Base-by-base conservation (phyloP, 2,113 vertebrate genomes). In the Callipepla squamata region DNA sequence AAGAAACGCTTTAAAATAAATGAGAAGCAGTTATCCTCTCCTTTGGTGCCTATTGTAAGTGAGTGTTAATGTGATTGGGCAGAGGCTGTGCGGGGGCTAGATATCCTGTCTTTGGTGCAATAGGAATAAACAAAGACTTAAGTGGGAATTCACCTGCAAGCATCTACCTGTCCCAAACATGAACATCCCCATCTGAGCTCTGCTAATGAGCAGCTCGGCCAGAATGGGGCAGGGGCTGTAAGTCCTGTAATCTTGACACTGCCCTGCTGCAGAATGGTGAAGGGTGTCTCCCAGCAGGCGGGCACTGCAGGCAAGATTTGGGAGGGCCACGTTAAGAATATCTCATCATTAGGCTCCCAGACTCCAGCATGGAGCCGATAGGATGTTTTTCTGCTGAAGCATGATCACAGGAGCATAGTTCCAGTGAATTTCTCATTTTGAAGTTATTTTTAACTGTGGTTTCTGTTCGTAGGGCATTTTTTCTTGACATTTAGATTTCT, bases 1-100 rank as follows among this genome's bases (percentile, higher is more conserved):
- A 77, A 79, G 87, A 94, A 93, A 65, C 32, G 30, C 65, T 95
- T 96, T 58, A 74, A 94, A 96, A 85, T 72, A 95, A 96, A 92
- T 50, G 90, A 84, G 48, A 63, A 85, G 47, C 44, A 63, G 68
- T 65, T 96, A 79, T 67, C 85, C 8, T 92, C 94, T 94, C 88
- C 73, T 95, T 91, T 87, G 84, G 69, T 69, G 53, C 82, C 93
- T 93, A 50, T 95, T 93, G 72, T 63, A 78, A 82, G 66, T 69
- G 28, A 74, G 22, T 51, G 74, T 79, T 92, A 67, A 87, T 58
- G 74, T 74, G 14, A 6, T 32, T 70, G 89, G 80, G 89, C 76
- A 79, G 63, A 47, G 69, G 55, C n/a, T 78, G 48, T 5, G 34
- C 26, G 3, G 3, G 28, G 76, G 26, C 55, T 42, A 28, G 51